Evolutionary conservation across 2,113 vertebrate species (phyloP), one percentile per base, ranked within the genome.

Genomic region (Glareola pratincola): DNA sequence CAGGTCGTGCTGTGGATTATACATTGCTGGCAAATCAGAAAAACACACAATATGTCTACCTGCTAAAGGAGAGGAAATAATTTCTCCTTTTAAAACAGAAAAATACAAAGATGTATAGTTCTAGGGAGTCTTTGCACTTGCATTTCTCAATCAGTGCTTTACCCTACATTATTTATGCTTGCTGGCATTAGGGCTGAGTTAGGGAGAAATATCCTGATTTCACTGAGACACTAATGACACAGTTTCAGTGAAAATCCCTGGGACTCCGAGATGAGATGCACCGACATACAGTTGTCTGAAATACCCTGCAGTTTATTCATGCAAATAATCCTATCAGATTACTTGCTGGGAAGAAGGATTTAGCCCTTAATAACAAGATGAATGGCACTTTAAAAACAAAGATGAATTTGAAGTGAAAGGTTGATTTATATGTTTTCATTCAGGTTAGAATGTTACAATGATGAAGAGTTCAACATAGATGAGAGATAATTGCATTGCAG

Each of bases 281-380:
- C 18, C 45, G n/a, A 51, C 32, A n/a, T 32, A 48, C 37, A 79
- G 19, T 75, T 50, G 39, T 67, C 86, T 62, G 48, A 68, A 94
- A 96, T 68, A 81, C 16, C 82, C 59, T 30, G 66, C 37, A 3
- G 30, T 76, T 73, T 85, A 91, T 87, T 66, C 81, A 90, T 24
- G 77, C 60, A 88, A 85, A 87, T 95, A 97, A 93, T 95, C 91
- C 84, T 62, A 39, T 50, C 6, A 8, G 86, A 96, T 95, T 97
- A 83, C 50, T 79, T 80, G 37, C 53, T 74, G 41, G 63, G 54
- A 54, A 34, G n/a, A 69, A 85, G 66, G 83, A 91, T 94, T 96
- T 68, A 81, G 68, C 36, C 68, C 51, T 89, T 82, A 85, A 87
- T 62, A 82, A 64, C 53, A 62, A 78, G 27, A 78, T 85, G 84